Percentiles rank a stretch among this genome's conserved stretches.
phyloP scores from a whole-genome alignment of 2,888 invertebrate species.

The Hyppa rectilinea region DNA sequence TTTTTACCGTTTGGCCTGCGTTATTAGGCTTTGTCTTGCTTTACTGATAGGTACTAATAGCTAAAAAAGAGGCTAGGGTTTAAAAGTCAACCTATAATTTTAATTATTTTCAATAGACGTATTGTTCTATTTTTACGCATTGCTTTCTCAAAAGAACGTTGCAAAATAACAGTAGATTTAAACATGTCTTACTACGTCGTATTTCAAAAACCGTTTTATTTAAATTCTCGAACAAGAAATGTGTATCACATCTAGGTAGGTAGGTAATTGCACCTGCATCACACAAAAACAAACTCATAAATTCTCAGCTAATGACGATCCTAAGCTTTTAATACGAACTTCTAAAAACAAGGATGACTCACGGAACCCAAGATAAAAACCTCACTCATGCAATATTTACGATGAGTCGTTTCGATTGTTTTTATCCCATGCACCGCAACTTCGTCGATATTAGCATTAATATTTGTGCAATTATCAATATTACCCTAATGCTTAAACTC shows the following conservation, averaged over 20 bases:
- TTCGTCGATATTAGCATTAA: neutral
- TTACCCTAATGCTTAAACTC: neutral
- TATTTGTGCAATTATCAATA: neutral
- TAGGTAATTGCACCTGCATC: constrained; percentile 34
- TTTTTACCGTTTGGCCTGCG: too few relatives aligned
- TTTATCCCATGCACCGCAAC: neutral
- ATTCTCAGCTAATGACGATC: constrained; percentile 24
- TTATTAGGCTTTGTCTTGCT: too few relatives aligned
- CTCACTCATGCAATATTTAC: constrained; percentile 15
- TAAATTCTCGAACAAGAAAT: constrained; percentile 3
- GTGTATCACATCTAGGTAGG: constrained; percentile 43
- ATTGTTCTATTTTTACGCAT: too few relatives aligned
- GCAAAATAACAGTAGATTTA: too few relatives aligned
- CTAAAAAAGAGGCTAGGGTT: too few relatives aligned
- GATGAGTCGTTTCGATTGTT: neutral
- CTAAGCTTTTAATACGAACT: constrained; percentile 26
- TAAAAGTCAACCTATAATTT: too few relatives aligned
- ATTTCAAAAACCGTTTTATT: neutral
- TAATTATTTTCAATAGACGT: too few relatives aligned
- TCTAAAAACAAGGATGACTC: constrained; percentile 49
- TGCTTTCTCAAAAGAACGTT: too few relatives aligned
- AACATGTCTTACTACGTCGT: constrained; percentile 15
- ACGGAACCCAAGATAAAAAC: constrained; percentile 17
- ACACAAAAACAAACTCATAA: constrained; percentile 59
- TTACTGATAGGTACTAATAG: too few relatives aligned